Conservation (phyloP, 2,113 vertebrate species). For the Myrmophylax atrothorax region DNA sequence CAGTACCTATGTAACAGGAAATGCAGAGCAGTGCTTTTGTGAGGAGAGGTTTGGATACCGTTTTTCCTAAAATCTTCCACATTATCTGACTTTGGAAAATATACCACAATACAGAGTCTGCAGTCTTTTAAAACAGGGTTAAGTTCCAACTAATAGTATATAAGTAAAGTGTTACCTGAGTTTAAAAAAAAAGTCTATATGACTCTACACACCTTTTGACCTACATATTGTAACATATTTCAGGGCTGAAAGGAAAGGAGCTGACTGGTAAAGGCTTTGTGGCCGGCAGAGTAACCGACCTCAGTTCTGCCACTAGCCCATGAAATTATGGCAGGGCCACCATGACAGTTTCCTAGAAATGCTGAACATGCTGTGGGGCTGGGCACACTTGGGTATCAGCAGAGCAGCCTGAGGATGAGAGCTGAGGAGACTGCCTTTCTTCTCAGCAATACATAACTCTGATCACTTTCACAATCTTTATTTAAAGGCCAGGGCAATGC, state of each 20-base stretch:
- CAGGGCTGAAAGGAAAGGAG: background rate
- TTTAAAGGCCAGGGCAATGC: too few species aligned
- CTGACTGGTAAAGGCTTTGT: background rate
- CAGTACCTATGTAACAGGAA: background rate
- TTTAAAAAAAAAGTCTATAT: background rate
- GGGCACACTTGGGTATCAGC: background rate
- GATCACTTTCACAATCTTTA: background rate
- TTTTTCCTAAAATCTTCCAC: background rate
- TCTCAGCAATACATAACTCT: background rate
- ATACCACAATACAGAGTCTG: background rate
- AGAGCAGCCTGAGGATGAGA: background rate
- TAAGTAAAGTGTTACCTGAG: rapidly evolving
- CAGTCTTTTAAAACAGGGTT: background rate
- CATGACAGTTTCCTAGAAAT: rapidly evolving
- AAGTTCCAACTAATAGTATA: background rate
- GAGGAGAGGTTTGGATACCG: background rate
- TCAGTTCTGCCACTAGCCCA: background rate
- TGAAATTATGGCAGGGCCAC: rapidly evolving
- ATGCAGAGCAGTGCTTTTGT: background rate
- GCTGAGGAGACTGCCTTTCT: background rate
- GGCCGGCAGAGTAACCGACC: background rate
- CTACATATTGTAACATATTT: background rate
- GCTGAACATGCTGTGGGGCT: background rate
- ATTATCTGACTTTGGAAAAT: background rate
- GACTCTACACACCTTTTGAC: background rate